Conservation (phyloP, 2,113 vertebrate species). For the Ciconia maguari region DNA sequence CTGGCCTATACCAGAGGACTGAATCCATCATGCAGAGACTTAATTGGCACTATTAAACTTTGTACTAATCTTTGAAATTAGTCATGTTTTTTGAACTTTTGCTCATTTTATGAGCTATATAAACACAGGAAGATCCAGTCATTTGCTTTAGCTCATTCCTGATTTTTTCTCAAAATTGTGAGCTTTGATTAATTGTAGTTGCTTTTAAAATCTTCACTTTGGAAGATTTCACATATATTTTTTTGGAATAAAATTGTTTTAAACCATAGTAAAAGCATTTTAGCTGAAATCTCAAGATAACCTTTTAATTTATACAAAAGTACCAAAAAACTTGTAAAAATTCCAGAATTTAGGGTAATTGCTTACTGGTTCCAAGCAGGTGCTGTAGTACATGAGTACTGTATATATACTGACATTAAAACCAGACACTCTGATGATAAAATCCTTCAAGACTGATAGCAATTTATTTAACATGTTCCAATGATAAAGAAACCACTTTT, state of each 20-base stretch:
- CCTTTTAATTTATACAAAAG: neutral
- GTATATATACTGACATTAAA: neutral
- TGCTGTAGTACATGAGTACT: neutral
- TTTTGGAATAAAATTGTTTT: neutral
- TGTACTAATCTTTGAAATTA: neutral
- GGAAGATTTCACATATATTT: neutral
- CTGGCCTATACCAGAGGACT: neutral
- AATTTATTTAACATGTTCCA: neutral
- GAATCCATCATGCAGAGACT: neutral
- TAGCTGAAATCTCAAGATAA: neutral
- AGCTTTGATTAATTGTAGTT: neutral
- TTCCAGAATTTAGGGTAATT: neutral
- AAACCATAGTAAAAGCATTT: neutral
- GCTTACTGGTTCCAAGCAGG: neutral
- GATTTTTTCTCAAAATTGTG: neutral
- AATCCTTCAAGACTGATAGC: neutral
- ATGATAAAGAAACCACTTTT: neutral
- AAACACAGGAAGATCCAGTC: neutral
- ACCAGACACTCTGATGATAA: neutral
- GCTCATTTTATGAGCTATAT: neutral
- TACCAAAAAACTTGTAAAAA: neutral
- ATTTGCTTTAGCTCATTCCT: neutral
- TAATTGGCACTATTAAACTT: neutral
- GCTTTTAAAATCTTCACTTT: neutral
- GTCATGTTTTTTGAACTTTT: neutral